Evolutionary conservation across 1,140 invertebrate genomes (phyloP).

Genomic region (Drosophila ananassae): DNA sequence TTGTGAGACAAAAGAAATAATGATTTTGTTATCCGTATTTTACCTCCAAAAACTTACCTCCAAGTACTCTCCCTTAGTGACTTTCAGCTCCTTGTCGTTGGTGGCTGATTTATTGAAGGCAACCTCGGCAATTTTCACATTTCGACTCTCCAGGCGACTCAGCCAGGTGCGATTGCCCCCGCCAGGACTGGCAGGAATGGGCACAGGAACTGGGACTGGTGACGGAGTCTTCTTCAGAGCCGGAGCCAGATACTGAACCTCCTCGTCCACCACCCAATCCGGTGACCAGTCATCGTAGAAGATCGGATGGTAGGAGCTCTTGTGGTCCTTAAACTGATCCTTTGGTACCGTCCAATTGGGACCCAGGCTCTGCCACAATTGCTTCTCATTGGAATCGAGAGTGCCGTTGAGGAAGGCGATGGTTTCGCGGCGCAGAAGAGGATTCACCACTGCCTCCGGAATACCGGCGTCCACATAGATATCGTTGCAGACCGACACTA

Average conservation of each 20-base stretch:
- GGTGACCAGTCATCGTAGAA: constrained; percentile 83
- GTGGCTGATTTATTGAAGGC: constrained; percentile 96
- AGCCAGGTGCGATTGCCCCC: constrained; percentile 68
- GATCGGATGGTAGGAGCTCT: constrained; percentile 73
- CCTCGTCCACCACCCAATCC: constrained; percentile 79
- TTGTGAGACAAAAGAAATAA: neutral
- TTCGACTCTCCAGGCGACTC: constrained; percentile 66
- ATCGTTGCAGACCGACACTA: constrained; percentile 75
- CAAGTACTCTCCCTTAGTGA: constrained; percentile 96
- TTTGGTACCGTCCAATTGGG: constrained; percentile 74
- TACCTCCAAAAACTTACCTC: constrained; percentile 87
- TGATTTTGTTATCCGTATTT: too few relatives aligned
- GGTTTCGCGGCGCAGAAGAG: constrained; percentile 69
- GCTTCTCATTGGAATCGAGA: constrained; percentile 58
- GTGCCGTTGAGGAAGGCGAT: constrained; percentile 52
- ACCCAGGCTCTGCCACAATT: constrained; percentile 71
- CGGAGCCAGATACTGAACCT: constrained; percentile 66
- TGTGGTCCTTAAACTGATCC: constrained; percentile 79
- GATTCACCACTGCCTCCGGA: constrained; percentile 71
- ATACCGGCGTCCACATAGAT: constrained; percentile 60
- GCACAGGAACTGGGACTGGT: constrained; percentile 37
- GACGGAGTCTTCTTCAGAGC: constrained; percentile 47
- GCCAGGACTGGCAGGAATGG: constrained; percentile 49
- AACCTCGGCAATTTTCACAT: constrained; percentile 85
- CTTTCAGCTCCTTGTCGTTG: constrained; percentile 98